Base-by-base conservation (phyloP, 2,888 invertebrate species). In the Rhodophaea formosa region DNA sequence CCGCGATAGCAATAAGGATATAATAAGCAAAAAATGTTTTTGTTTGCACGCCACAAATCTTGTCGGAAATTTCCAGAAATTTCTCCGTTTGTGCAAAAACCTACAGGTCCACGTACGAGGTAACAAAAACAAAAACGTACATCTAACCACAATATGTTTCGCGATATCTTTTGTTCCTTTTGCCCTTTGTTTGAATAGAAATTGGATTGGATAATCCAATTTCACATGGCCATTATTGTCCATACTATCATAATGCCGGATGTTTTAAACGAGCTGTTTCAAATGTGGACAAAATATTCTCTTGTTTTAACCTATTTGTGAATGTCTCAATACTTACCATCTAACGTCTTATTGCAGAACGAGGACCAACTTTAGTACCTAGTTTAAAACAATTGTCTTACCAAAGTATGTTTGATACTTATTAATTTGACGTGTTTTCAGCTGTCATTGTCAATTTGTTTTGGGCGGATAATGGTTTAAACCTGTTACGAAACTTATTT, bases 41-140 rank as follows among this genome's bases (percentile, higher is more conserved):
- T 75, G 69, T 69, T 70, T 63, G 66, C 58, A 61, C 61, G 69
- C 63, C 70, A 79, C 77, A 80, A 79, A 78, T 80, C 79, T 75
- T 74, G 64, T 62, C 64, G 62, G 66, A 69, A 71, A 70, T 68
- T 66, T 70, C 68, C 64, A 62, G 66, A 69, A 71, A 70, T 68
- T 66, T 70, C 68, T 63, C 62, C 57, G 58, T 57, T 62, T 65
- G 65, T 62, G 62, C 68, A 72, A 75, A 79, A 80, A 77, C 77
- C 62, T 63, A 53, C 58, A 54, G 60, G 62, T 63, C 45, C 72
- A 71, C 74, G 70, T 72, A 69, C 68, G 39, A 59, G 60, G 57
- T 60, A 66, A 70, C 69, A 75, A 77, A 74, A 79, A 74, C 72
- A 70, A 70, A n/a, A 77, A 72, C 69, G 65, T 58, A 68, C 67